Percentiles rank a stretch among this genome's conserved stretches.
phyloP scores from a whole-genome alignment of 2,113 vertebrate genomes.

The western clawed frog (Xenopus tropicalis) region UCB_Xtro_10.0 CM004445.2:39917001-39917500 shows the following conservation, averaged over 20 bases:
- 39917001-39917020: too few species aligned
- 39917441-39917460: background rate
- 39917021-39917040: too few species aligned
- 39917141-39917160: background rate
- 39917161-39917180: background rate
- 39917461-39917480: background rate
- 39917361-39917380: background rate
- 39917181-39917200: background rate
- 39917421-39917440: background rate
- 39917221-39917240: background rate
- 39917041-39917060: too few species aligned
- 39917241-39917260: background rate
- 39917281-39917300: background rate
- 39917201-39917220: background rate
- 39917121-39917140: too few species aligned
- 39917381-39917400: background rate
- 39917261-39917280: background rate
- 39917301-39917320: background rate
- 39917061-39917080: too few species aligned
- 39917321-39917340: background rate
- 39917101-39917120: too few species aligned
- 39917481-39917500: conserved; percentile 1
- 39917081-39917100: too few species aligned
- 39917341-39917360: background rate
- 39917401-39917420: conserved; percentile 14